These are phyloP conservation scores for Baryphthengus martii DNA, from an alignment of 2,113 vertebrate genomes.

Conservation along the genomic window DNA sequence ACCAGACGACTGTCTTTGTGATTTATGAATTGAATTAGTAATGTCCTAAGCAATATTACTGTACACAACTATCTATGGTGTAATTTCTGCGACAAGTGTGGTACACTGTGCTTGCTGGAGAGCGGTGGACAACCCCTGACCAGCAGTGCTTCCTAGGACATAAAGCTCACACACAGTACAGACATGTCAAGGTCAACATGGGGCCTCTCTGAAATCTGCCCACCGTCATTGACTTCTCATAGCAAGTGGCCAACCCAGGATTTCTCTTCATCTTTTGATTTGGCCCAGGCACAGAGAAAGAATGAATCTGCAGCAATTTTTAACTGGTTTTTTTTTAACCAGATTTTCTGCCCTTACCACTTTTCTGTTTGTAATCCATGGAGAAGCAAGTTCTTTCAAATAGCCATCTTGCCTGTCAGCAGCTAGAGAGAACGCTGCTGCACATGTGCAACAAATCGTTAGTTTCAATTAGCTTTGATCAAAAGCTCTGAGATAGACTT, in stretches of 20 bases:
- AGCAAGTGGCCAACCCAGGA: not conserved
- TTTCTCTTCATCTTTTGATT: not conserved
- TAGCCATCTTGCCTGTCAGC: not conserved
- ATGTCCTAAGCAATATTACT: not conserved
- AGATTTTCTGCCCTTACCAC: not conserved
- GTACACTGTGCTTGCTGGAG: not conserved
- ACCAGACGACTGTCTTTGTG: not conserved
- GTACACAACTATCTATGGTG: not conserved
- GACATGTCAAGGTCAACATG: rapidly evolving
- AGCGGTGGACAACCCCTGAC: not conserved
- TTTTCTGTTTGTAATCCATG: not conserved
- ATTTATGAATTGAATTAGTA: not conserved
- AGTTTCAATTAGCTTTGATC: not conserved
- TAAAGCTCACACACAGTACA: not conserved
- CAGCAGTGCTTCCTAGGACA: not conserved
- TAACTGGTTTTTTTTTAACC: not conserved
- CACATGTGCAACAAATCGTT: not conserved
- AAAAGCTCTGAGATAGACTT: not conserved
- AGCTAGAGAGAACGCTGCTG: not conserved
- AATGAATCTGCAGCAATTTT: not conserved
- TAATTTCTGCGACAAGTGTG: not conserved
- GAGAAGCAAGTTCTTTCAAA: not conserved
- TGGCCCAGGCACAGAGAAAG: not conserved
- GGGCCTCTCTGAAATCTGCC: not conserved
- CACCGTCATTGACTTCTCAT: not conserved